Percentiles rank a stretch among this genome's conserved stretches.
These are phyloP conservation scores for Carassius auratus DNA, from an alignment of 2,113 vertebrate species.

Conservation along the genomic window DNA sequence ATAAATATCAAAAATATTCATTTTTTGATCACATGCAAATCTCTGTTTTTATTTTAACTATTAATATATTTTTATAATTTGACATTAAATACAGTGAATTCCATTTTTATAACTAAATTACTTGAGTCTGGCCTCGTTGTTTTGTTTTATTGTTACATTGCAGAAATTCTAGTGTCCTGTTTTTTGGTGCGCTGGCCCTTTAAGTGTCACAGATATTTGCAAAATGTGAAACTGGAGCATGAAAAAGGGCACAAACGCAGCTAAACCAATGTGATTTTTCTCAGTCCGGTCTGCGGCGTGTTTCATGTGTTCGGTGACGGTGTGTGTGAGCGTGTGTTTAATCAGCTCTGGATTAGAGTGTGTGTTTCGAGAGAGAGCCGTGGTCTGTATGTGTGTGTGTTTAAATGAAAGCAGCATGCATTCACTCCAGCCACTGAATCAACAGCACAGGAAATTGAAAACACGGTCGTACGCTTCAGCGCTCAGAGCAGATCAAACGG, in stretches of 20 bases:
- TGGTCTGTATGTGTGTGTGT: slow-evolving; percentile 20
- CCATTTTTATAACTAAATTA: too few species aligned
- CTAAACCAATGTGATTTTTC: background rate
- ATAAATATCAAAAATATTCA: too few species aligned
- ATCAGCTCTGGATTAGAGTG: slow-evolving; percentile 1
- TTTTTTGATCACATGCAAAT: too few species aligned
- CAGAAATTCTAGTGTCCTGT: background rate
- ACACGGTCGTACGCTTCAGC: background rate
- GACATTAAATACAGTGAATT: too few species aligned
- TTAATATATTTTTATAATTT: background rate
- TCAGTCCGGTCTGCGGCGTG: background rate
- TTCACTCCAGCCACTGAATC: slow-evolving; percentile 36
- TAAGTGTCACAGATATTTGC: background rate
- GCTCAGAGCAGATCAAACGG: background rate
- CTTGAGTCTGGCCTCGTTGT: too few species aligned
- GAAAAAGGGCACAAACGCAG: background rate
- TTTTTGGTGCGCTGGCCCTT: background rate
- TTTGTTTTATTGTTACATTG: background rate
- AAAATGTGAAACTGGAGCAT: background rate
- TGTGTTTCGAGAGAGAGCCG: background rate
- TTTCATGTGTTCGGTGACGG: background rate
- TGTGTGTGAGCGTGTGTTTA: background rate
- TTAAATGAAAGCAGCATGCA: slow-evolving; percentile 30
- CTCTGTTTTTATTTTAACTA: background rate
- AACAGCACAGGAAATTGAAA: slow-evolving; percentile 45